Conservation (phyloP, 2,888 invertebrate species). For the Chirona hameri region DNA sequence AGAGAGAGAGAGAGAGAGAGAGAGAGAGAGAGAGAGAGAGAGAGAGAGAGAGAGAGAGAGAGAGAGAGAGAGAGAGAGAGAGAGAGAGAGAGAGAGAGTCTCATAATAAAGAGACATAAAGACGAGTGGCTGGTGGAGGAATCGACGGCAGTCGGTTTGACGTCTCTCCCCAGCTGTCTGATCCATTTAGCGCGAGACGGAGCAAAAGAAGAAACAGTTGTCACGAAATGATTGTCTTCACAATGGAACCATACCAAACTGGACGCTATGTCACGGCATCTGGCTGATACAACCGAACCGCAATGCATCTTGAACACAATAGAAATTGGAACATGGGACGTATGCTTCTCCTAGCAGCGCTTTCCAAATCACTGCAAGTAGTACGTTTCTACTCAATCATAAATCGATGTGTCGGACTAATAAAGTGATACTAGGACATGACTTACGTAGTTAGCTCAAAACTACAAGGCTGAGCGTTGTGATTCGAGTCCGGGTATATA, state of each 20-base stretch:
- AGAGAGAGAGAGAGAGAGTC: neutral
- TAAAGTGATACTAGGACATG: too few relatives aligned
- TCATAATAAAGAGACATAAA: neutral
- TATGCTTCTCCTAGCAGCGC: too few relatives aligned
- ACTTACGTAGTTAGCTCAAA: too few relatives aligned
- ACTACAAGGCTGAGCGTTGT: neutral
- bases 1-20: slow-evolving; percentile 12
- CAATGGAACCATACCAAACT: neutral
- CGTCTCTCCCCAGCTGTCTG: neutral
- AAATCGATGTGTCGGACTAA: too few relatives aligned
- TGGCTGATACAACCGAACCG: neutral
- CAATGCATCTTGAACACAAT: too few relatives aligned
- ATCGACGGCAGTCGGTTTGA: too few relatives aligned
- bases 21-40: slow-evolving; percentile 22
- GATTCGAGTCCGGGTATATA: too few relatives aligned
- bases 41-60: slow-evolving; percentile 22
- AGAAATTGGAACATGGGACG: too few relatives aligned
- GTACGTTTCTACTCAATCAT: too few relatives aligned
- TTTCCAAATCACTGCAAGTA: too few relatives aligned
- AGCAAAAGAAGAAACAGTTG: neutral
- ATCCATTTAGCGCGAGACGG: neutral
- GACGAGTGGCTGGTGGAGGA: neutral
- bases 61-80: slow-evolving; percentile 22
- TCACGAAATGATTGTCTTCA: neutral
- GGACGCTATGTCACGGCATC: neutral